These are phyloP conservation scores for Brachionus asplanchnoidis DNA, from an alignment of 1,140 invertebrate species.

Conservation along the genomic window DNA sequence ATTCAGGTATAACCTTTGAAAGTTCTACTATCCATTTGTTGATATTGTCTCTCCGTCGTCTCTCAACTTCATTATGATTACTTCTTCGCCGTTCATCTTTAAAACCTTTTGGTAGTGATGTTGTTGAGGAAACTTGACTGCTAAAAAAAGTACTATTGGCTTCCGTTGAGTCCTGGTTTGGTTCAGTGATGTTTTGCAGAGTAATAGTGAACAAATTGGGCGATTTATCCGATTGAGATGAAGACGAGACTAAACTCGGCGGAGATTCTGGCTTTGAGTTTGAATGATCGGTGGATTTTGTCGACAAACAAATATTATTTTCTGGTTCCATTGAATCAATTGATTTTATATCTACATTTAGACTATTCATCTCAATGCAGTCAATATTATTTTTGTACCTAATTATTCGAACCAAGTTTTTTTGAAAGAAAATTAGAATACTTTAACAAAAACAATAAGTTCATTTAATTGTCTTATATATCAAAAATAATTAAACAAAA, in stretches of 20 bases:
- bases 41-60: constrained; percentile 74
- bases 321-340: neutral
- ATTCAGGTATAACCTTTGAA: constrained; percentile 68
- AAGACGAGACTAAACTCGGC: neutral
- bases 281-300: neutral
- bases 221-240: neutral
- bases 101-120: neutral
- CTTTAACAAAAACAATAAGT: neutral
- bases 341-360: neutral
- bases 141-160: neutral
- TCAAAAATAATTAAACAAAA: too few relatives aligned
- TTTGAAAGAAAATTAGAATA: neutral
- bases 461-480: too few relatives aligned
- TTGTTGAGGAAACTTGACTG: neutral
- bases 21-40: constrained; percentile 90
- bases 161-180: neutral
- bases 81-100: neutral
- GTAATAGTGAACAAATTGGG: neutral
- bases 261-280: neutral
- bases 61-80: constrained; percentile 52
- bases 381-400: neutral
- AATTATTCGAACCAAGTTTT: neutral
- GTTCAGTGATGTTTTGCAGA: neutral
- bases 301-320: neutral
- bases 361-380: neutral